A percentile compares a stretch with the other conserved stretches of the same genome.
phyloP scores from a whole-genome alignment of 2,888 invertebrate species.

The Hermodice carunculata region DNA sequence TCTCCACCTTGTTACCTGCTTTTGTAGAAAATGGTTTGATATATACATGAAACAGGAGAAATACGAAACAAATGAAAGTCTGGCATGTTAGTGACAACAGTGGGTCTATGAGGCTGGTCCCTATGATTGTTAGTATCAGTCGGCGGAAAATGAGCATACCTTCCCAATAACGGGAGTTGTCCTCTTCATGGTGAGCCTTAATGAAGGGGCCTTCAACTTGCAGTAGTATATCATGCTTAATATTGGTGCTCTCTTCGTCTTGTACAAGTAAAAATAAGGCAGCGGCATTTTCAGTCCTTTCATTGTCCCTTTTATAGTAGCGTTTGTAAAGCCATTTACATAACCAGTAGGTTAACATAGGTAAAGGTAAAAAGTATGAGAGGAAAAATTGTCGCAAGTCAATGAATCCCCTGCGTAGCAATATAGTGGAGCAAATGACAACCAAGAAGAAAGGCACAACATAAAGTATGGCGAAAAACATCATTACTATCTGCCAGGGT shows the following conservation, averaged over 20 bases:
- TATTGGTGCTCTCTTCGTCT: too few species aligned
- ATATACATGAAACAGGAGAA: constrained; percentile 16
- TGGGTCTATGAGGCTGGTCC: constrained; percentile 1
- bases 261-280: too few species aligned
- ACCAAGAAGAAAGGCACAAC: constrained; percentile 22
- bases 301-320: too few species aligned
- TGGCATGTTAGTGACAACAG: constrained; percentile 11
- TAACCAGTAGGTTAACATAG: constrained; percentile 25
- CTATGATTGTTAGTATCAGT: constrained; percentile 2
- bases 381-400: constrained; percentile 13
- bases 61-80: constrained; percentile 13
- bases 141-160: constrained; percentile 20
- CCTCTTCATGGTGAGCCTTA: not conserved
- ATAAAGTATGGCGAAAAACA: constrained; percentile 12
- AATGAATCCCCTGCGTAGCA: constrained; percentile 5
- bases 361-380: constrained; percentile 25
- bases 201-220: constrained; percentile 14
- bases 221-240: constrained; percentile 13
- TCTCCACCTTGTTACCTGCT: constrained; percentile 19
- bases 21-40: constrained; percentile 9
- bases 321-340: too few species aligned
- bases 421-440: constrained; percentile 12
- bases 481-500: constrained; percentile 19
- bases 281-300: too few species aligned
- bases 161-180: constrained; percentile 17